Evolutionary conservation across 2,797 vertebrate species (phyloP), one percentile per base, ranked within the genome.

Genomic region (Paratrypauchen microcephalus): DNA sequence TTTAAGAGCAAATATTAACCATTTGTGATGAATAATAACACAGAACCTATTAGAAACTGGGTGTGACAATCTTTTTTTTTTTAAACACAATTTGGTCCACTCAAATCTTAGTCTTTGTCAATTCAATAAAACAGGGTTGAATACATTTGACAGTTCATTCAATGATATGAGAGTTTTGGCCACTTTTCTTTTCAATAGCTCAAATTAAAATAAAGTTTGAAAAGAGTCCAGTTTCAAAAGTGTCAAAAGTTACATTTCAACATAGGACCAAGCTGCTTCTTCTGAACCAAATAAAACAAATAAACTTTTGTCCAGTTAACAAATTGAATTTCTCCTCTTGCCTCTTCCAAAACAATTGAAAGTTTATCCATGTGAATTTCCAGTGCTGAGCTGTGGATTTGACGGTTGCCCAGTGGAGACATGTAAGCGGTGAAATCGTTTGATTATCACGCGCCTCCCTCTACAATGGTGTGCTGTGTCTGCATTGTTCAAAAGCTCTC

Each of bases 361-460:
- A 8, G 1, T 26, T 39, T 12, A 12, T 45, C 26, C 52, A 36
- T 39, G 28, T 60, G 67, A 32, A 52, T 55, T 28, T 11, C 26
- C 65, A 45, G 7, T 19, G 55, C 60, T 36, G 28, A 66, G 61
- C 61, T 50, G 61, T 60, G 28, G 41, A 54, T 64, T 74, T 52
- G n/a, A 24, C 48, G 48, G 66, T 74, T 52, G n/a, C 45, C 24
- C 74, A 69, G 66, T 75, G 68, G 58, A 67, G 54, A 76, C 55
- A 70, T 66, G 64, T 71, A 70, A 78, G 76, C 77, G 67, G 28
- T 73, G 66, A 75, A 75, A 76, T 57, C 69, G 18, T 21, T 63
- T 83, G 73, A 70, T 84, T 76, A 82, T 73, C 60, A 41, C n/a
- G 30, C 5, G 59, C 73, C 76, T 76, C 59, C 45, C 50, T 48